phyloP scores from a whole-genome alignment of 2,888 invertebrate genomes.

The Acanthosoma haemorrhoidale region DNA sequence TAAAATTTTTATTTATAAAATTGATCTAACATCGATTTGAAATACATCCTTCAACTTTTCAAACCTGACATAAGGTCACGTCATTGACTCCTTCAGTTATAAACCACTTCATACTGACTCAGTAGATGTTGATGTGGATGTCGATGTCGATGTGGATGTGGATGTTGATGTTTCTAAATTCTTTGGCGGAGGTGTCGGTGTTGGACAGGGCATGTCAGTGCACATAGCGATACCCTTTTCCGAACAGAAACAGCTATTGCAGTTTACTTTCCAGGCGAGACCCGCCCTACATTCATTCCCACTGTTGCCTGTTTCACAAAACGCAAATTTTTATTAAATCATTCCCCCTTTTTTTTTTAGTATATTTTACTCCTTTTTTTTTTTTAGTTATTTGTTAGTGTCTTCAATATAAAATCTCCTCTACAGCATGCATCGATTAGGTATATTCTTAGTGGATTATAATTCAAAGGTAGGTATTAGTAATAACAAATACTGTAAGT shows the following conservation, averaged over 20 bases:
- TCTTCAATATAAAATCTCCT: slow-evolving; percentile 9
- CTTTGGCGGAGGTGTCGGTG: neutral
- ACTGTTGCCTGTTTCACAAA: slow-evolving; percentile 17
- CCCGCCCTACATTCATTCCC: slow-evolving; percentile 20
- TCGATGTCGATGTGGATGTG: no score
- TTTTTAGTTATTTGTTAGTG: slow-evolving; percentile 2
- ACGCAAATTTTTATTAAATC: neutral
- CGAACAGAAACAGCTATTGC: slow-evolving; percentile 28
- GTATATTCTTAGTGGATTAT: neutral
- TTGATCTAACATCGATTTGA: no score
- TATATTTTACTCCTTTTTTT: neutral
- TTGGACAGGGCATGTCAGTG: slow-evolving; percentile 13
- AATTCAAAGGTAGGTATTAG: neutral
- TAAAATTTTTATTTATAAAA: no score
- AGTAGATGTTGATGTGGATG: no score
- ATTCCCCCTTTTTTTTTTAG: neutral
- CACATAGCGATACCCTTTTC: slow-evolving; percentile 23
- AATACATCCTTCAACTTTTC: no score
- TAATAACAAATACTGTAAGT: neutral
- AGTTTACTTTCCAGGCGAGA: slow-evolving; percentile 17
- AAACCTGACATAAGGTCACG: no score
- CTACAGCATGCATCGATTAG: slow-evolving; percentile 1
- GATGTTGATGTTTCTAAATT: neutral
- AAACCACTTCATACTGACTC: no score
- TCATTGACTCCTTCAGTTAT: no score